A percentile compares a stretch with the other conserved stretches of the same genome.
Evolutionary conservation across 1,140 invertebrate genomes (phyloP).

Genomic region (Sipha flava): DNA sequence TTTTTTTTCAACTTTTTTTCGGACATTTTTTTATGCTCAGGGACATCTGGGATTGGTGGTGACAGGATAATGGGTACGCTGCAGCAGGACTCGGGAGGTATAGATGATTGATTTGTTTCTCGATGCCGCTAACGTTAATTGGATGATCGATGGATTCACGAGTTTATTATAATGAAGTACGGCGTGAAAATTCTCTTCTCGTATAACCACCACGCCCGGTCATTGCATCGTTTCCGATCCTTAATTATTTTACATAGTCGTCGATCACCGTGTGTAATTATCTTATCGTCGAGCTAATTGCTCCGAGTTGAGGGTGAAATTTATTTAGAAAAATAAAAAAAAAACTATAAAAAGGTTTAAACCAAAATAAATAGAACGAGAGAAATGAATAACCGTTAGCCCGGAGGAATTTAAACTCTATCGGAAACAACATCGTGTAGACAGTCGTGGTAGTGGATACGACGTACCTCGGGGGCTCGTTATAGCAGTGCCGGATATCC

Average conservation of each 20-base stretch:
- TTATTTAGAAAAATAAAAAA: neutral
- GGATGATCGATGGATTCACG: conserved; percentile 23
- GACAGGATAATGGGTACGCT: conserved; percentile 27
- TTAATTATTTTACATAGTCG: conserved; percentile 4
- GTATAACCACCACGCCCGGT: neutral
- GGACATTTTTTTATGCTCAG: neutral
- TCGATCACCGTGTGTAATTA: conserved; percentile 4
- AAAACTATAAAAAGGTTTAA: neutral
- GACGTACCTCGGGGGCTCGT: conserved; percentile 22
- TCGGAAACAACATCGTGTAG: neutral
- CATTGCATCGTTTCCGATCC: neutral
- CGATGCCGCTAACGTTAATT: conserved; percentile 20
- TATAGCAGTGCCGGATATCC: conserved; percentile 21
- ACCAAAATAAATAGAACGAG: neutral
- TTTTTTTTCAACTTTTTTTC: neutral
- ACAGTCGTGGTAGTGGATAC: neutral
- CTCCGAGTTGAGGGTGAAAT: too few species aligned
- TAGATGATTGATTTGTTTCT: conserved; percentile 27
- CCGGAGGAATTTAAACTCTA: neutral
- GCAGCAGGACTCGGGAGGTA: neutral
- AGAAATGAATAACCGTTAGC: neutral
- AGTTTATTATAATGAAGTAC: conserved; percentile 23
- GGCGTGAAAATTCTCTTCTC: neutral
- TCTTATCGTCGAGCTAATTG: neutral
- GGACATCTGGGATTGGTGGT: conserved; percentile 29